Conservation (phyloP, 1,140 invertebrate species). For the Tetramorium simillimum region DNA sequence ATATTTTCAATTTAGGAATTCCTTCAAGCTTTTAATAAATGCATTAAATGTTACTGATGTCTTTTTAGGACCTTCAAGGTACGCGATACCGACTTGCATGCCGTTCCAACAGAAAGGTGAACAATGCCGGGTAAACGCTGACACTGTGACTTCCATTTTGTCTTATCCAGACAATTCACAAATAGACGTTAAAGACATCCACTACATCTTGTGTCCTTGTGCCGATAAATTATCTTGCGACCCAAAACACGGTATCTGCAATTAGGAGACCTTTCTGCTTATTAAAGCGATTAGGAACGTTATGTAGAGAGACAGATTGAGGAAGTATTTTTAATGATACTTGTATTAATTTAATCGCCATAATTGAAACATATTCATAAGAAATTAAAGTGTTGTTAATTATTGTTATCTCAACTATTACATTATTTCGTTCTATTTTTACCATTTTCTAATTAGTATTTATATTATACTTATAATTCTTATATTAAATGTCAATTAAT, state of each 20-base stretch:
- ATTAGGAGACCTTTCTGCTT: not conserved
- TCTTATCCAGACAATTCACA: constrained; percentile 70
- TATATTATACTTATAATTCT: too few species aligned
- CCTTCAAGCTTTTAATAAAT: not conserved
- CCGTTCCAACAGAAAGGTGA: constrained; percentile 59
- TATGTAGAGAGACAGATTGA: too few species aligned
- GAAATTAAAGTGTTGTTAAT: too few species aligned
- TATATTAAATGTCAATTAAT: too few species aligned
- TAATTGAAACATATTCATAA: too few species aligned
- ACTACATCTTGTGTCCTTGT: constrained; percentile 76
- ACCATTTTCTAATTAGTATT: too few species aligned
- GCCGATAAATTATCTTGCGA: constrained; percentile 69
- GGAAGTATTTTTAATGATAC: too few species aligned
- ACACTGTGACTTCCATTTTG: constrained; percentile 57
- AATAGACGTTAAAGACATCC: constrained; percentile 67
- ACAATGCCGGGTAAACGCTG: constrained; percentile 66
- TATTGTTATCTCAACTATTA: too few species aligned
- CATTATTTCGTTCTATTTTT: too few species aligned
- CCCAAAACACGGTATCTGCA: constrained; percentile 47
- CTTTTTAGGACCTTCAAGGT: constrained; percentile 66
- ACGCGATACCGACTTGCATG: constrained; percentile 71
- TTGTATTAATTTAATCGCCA: too few species aligned
- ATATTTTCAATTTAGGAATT: not conserved
- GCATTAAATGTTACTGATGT: not conserved
- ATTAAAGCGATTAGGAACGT: not conserved